These are phyloP conservation scores for Micronisus gabar DNA, from an alignment of 2,113 vertebrate genomes.

Conservation along the genomic window DNA sequence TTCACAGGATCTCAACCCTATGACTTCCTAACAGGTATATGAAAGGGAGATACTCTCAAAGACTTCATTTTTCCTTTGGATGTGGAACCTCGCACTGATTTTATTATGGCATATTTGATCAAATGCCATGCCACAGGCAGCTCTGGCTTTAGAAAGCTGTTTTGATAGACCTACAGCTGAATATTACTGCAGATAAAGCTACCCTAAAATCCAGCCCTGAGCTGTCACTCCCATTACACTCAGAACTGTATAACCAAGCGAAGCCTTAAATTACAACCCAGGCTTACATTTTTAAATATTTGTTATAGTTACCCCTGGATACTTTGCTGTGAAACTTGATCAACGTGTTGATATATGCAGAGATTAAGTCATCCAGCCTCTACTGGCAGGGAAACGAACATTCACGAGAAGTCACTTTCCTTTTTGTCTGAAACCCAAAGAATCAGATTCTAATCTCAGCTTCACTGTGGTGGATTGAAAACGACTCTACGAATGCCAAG, in stretches of 20 bases:
- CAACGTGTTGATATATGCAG: conserved; percentile 24
- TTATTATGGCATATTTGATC: conserved; percentile 2
- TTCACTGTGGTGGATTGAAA: not conserved
- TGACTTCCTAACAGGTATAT: not conserved
- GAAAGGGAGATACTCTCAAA: not conserved
- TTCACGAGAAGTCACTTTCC: not conserved
- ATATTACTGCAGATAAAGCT: not conserved
- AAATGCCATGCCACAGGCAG: conserved; percentile 23
- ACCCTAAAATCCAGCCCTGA: not conserved
- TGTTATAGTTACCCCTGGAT: conserved; percentile 28
- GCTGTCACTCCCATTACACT: not conserved
- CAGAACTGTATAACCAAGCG: not conserved
- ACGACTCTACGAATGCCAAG: fast-evolving
- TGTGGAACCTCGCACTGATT: not conserved
- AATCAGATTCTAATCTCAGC: not conserved
- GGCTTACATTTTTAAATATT: conserved; percentile 16
- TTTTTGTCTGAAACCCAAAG: not conserved
- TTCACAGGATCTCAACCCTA: not conserved
- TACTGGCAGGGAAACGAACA: not conserved
- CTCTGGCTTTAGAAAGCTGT: not conserved
- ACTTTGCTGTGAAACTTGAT: conserved; percentile 42
- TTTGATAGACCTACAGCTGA: conserved; percentile 1
- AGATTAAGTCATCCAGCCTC: conserved; percentile 34
- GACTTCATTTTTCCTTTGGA: not conserved
- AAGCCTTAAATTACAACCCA: not conserved